Percentiles rank a stretch among this genome's conserved stretches.
Conservation (phyloP, 2,113 vertebrate species). For the Geococcyx californianus region DNA sequence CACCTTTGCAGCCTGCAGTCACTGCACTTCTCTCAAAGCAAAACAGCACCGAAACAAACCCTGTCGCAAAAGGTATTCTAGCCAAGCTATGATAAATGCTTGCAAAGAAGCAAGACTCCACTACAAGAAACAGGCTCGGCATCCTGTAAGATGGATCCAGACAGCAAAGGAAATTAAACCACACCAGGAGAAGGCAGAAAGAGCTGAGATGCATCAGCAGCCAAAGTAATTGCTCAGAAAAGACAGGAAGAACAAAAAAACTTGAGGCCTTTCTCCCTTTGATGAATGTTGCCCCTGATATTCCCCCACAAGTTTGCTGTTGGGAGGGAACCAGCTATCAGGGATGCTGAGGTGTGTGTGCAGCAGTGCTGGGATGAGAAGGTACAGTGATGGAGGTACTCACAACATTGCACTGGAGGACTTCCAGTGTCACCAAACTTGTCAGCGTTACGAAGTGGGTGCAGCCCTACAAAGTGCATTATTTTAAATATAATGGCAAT, state of each 20-base stretch:
- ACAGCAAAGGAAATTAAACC: neutral
- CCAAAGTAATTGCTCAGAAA: neutral
- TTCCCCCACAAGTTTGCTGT: too few relatives aligned
- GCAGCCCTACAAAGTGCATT: too few relatives aligned
- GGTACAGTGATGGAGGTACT: neutral
- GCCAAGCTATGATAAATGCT: accelerated
- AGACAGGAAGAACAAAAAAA: neutral
- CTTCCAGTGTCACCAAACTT: neutral
- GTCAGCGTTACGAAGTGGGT: neutral
- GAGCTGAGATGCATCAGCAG: neutral
- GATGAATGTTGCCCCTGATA: neutral
- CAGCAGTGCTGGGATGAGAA: neutral
- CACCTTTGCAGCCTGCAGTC: neutral
- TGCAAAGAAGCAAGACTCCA: neutral
- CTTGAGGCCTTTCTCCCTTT: neutral
- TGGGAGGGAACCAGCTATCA: accelerated
- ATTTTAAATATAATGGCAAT: neutral
- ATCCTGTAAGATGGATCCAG: accelerated
- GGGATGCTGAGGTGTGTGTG: neutral
- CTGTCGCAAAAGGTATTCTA: neutral
- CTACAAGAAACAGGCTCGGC: neutral
- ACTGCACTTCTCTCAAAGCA: neutral
- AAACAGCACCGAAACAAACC: neutral
- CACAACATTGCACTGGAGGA: accelerated
- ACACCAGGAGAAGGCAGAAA: neutral